Evolutionary conservation across 2,113 vertebrate genomes (phyloP), one percentile per base, ranked within the genome.

Genomic region (Alethe diademata): DNA sequence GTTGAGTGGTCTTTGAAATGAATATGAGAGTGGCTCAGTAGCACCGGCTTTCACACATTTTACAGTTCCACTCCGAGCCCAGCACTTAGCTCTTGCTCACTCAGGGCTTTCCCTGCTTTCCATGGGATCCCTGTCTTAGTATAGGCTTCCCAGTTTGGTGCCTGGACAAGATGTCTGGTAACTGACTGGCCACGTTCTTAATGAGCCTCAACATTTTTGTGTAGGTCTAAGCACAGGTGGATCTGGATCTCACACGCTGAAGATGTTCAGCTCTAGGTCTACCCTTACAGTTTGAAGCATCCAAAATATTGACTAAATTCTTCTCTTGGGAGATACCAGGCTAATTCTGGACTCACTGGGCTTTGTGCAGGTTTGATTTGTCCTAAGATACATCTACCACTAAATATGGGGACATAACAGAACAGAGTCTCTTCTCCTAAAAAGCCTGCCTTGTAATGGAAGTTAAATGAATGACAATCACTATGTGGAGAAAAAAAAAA

Each of bases 1-100:
- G 2, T 50, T 89, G 93, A 95, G 70, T 76, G 70, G 74, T 85
- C 89, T 92, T 81, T 92, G 78, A 95, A 95, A 93, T 40, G 67
- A 92, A 60, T 86, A 74, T 35, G 48, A 88, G 72, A 61, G 47
- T 40, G 28, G 67, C 64, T 88, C 66, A 47, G 71, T 26, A 85
- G 70, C 67, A 83, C 33, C 0, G 0, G 50, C 53, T 92, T 89
- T 85, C 61, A 78, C 62, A 45, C 58, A 54, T 50, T 61, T 60
- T 87, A 65, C 47, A 70, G 74, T 69, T 90, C 64, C 24, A 40
- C 25, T 83, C 50, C 29, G 53, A 58, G 57, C 56, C 74, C 47
- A 67, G 43, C 45, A 56, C 64, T 89, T 71, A 54, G 51, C 7
- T 86, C 40, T 51, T 76, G 23, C 47, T 93, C 50, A 66, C 60